Evolutionary conservation across 2,797 vertebrate genomes (phyloP), one percentile per base, ranked within the genome.

Genomic region (Sorex maritimensis): DNA sequence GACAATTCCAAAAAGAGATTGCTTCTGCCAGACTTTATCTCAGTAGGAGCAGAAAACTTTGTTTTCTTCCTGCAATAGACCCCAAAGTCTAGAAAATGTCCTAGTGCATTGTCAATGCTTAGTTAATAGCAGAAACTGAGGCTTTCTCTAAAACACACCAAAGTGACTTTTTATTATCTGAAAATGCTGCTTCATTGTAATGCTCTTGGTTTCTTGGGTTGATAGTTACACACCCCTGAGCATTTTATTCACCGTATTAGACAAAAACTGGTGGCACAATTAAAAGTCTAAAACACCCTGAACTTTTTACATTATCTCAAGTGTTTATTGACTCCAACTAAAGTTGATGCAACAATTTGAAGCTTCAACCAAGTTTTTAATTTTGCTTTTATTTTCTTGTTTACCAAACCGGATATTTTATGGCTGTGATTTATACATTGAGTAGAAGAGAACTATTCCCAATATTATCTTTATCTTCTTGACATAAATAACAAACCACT

Each of bases 401-500:
- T 98, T 97, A 86, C 93, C 97, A 96, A 96, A 0, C 81, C 85
- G 82, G 55, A 0, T 97, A 95, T 95, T 98, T 98, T 98, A 97
- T 97, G 28, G 91, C 73, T 95, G 90, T 94, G 96, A 96, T 97
- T 97, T 97, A 97, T 94, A 95, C 46, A 74, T 79, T 65, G 81
- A 96, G 96, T 96, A 95, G 95, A 95, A 96, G 96, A 96, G 89
- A 85, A 82, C 86, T 96, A 94, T 97, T 97, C 92, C 94, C 86
- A 97, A 96, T 97, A 97, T 98, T 98, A 97, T 96, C 92, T 98
- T 97, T 97, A 98, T 97, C 95, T 98, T 94, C 88, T 80, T 87
- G 77, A 92, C 93, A 96, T 98, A 98, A 98, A 98, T 97, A 97
- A 96, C 94, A 98, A 98, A 97, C 96, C 97, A 97, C 95, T 97